Evolutionary conservation across 2,113 vertebrate genomes (phyloP), one percentile per base, ranked within the genome.

Genomic region (Aegithalos caudatus): DNA sequence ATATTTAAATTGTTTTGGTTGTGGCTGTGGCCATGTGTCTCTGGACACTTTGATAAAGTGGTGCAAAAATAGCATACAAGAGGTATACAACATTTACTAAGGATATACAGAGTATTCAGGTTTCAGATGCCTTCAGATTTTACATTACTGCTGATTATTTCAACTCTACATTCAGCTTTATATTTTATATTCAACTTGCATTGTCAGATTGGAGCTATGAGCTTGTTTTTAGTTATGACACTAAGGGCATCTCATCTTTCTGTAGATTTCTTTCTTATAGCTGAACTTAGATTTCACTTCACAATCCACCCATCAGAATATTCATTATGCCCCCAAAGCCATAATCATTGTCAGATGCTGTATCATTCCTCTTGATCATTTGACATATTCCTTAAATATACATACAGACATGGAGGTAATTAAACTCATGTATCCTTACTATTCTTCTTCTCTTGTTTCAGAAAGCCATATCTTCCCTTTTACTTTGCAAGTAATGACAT

Each of bases 341-440:
- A 80, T 93, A 95, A 96, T 94, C 51, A 62, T 28, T 87, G 51
- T 83, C 96, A 94, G 94, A 91, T 95, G 81, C 50, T 87, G 42
- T 70, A 73, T 88, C 74, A 78, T 90, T 95, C 58, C 33, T 93
- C 88, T 67, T 86, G 76, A 80, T 95, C 69, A 54, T 90, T 92
- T 92, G 65, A 90, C 85, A 58, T 93, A 77, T 90, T 94, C 74
- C 89, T 92, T 56, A 93, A 70, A 81, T 86, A 90, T 60, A 93
- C 58, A 69, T 64, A 86, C 47, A 96, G 71, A 92, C 44, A 93
- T 90, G 78, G 94, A 94, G 93, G 64, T 93, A 94, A 88, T 95
- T 96, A 95, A 95, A 96, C 56, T 93, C 92, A 72, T 92, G 56
- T 91, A 94, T 87, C 56, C 54, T 86, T 87, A 76, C 79, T 90